Evolutionary conservation across 2,113 vertebrate species (phyloP), one percentile per base, ranked within the genome.

Genomic region (Zosterops lateralis): DNA sequence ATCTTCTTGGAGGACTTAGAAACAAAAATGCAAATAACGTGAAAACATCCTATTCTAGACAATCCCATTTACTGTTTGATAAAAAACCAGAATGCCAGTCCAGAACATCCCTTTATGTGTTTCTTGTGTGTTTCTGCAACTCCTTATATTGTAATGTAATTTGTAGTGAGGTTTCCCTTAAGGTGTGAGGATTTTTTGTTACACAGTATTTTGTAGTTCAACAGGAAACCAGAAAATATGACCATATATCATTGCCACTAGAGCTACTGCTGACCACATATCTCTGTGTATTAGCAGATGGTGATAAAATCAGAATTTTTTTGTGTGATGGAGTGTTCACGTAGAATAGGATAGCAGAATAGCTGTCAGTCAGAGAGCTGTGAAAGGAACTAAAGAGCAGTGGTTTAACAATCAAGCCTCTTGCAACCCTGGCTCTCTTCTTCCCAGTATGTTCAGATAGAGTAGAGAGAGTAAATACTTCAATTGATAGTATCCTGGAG

Each of bases 81-180:
- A 57, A 80, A 76, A 91, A 68, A 78, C 45, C 10, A 70, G 62
- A 76, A 50, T 0, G 4, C 17, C 3, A 4, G 36, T 87, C 66
- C 7, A 5, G 71, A 93, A 14, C 38, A 67, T 76, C 29, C 14
- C 17, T 92, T 80, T 73, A 21, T 56, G 31, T 29, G 31, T 81
- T 93, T 86, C n/a, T 87, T 29, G 11, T 0, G 0, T 2, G 6
- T 79, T 93, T 54, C 62, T 75, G 14, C 32, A 58, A 31, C 32
- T 87, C 38, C 14, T 70, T 20, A 22, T 76, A 14, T 66, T 65
- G 54, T 51, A 89, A 54, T 7, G 29, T 60, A 86, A 45, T 92
- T 93, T 82, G 20, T 76, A 86, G 40, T 67, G 32, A 79, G n/a
- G 64, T 77, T 70, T 92, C 44, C 29, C 31, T 76, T 80, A 86